Evolutionary conservation across 2,888 invertebrate genomes (phyloP).

Genomic region (Cephus spinipes): DNA sequence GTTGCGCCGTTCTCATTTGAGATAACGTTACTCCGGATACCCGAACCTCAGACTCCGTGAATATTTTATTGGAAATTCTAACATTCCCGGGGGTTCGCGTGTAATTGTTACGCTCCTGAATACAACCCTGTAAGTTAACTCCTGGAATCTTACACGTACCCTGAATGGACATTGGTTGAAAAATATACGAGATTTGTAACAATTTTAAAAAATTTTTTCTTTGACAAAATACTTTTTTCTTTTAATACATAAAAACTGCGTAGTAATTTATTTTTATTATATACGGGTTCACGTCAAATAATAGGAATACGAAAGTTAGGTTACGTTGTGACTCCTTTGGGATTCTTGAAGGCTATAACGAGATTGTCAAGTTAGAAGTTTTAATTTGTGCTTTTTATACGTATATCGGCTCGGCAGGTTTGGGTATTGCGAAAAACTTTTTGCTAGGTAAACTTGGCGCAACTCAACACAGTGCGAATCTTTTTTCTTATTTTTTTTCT

Average conservation of each 20-base stretch:
- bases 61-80: background rate
- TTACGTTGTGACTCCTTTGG: background rate
- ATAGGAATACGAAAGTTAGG: background rate
- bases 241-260: background rate
- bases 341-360: background rate
- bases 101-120: background rate
- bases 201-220: too few species aligned
- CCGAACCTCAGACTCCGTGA: background rate
- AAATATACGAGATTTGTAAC: background rate
- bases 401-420: background rate
- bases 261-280: background rate
- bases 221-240: background rate
- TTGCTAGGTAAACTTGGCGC: too few species aligned
- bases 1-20: background rate
- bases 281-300: background rate
- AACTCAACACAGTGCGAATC: background rate
- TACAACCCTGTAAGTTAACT: background rate
- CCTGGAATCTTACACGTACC: background rate
- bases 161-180: background rate
- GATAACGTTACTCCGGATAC: background rate
- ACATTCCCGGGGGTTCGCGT: background rate
- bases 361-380: background rate
- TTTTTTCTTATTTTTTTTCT: background rate
- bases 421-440: background rate
- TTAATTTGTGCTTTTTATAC: background rate